Conservation (phyloP, 2,797 vertebrate genomes). For the Melanotaenia maccullochi region DNA sequence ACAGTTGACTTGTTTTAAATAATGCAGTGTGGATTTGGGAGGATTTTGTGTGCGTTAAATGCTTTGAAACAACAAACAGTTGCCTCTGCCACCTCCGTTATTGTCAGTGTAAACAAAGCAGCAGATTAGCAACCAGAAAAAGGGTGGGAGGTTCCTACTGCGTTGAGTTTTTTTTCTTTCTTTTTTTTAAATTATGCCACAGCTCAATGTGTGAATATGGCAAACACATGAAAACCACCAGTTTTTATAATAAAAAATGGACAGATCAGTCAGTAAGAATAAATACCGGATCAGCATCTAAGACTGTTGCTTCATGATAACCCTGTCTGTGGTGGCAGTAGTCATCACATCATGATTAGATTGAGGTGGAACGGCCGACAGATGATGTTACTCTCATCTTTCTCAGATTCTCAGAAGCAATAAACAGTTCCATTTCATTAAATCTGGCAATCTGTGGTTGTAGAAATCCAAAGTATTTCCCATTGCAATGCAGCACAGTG, state of each 20-base stretch:
- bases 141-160: background rate
- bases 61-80: background rate
- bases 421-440: slow-evolving; percentile 6
- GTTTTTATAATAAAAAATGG: background rate
- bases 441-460: background rate
- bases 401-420: slow-evolving; percentile 11
- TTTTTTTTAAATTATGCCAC: background rate
- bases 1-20: background rate
- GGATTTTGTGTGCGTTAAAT: background rate
- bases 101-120: background rate
- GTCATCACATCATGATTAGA: no score
- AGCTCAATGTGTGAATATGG: background rate
- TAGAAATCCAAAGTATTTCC: slow-evolving; percentile 3
- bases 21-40: background rate
- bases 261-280: background rate
- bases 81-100: background rate
- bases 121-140: background rate
- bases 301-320: background rate
- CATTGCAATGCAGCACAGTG: background rate
- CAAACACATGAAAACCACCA: background rate
- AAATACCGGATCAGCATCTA: background rate
- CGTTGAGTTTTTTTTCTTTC: background rate
- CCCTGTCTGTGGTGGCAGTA: background rate
- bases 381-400: background rate
- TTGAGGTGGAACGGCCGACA: background rate